Conservation (phyloP, 2,797 vertebrate genomes). For the Ctenopoma kingsleyae region DNA sequence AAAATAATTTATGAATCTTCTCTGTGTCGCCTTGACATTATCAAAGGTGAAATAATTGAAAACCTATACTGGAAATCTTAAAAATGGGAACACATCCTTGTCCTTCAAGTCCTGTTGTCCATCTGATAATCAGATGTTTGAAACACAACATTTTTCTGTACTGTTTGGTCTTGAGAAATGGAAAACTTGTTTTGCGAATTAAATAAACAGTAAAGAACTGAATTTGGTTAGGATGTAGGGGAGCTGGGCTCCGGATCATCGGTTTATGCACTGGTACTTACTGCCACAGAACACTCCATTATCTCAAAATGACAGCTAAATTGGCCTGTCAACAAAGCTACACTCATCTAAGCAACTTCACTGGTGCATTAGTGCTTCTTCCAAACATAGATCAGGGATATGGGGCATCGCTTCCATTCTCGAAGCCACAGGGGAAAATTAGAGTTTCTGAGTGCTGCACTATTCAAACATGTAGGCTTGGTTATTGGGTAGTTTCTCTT, state of each 20-base stretch:
- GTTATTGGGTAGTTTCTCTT: constrained; percentile 32
- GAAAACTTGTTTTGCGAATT: not conserved
- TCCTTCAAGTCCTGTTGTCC: constrained; percentile 22
- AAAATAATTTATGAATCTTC: not conserved
- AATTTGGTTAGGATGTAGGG: constrained; percentile 12
- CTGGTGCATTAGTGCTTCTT: constrained; percentile 62
- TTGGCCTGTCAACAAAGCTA: constrained; percentile 69
- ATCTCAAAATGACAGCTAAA: constrained; percentile 72
- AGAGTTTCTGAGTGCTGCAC: constrained; percentile 59
- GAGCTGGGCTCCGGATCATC: constrained; percentile 35
- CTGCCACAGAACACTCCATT: constrained; percentile 59
- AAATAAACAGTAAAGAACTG: constrained; percentile 18
- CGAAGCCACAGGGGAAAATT: constrained; percentile 62
- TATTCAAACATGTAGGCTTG: constrained; percentile 49
- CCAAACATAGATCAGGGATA: constrained; percentile 59
- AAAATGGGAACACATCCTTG: constrained; percentile 8
- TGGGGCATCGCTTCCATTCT: constrained; percentile 56
- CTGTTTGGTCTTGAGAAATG: not conserved
- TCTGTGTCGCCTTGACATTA: constrained; percentile 2
- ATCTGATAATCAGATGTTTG: constrained; percentile 4
- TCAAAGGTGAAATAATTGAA: constrained; percentile 27
- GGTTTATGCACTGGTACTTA: constrained; percentile 40
- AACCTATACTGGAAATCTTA: constrained; percentile 10
- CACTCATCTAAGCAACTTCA: constrained; percentile 63
- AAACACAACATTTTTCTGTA: not conserved